Base-by-base conservation (phyloP, 2,797 vertebrate species). In the Orestias chungarensis region DNA sequence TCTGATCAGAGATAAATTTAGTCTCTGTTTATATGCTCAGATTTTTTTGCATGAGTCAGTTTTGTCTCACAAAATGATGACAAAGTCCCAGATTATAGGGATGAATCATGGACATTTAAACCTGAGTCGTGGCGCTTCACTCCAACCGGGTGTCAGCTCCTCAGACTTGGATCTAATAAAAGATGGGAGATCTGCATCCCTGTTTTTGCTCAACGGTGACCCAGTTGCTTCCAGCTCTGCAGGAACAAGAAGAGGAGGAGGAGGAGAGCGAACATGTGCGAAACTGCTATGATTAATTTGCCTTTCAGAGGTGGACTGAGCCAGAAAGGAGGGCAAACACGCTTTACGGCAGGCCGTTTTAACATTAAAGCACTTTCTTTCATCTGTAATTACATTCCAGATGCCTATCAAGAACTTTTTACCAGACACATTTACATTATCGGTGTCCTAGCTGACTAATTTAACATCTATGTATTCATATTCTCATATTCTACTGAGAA, bases 251-350 rank as follows among this genome's bases (percentile, higher is more conserved):
- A 74, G 66, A 12, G 50, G 85, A 85, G 87, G 81, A 88, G 86
- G 59, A 59, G 72, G 73, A 87, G 80, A 77, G 76, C n/a, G 29
- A 87, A 68, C 74, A 83, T 85, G 82, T 87, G 86, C 82, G 89
- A 86, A 82, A 84, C 71, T 67, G 78, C 68, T 78, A 77, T 89
- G 88, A 91, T 90, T 88, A 87, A 91, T 90, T 78, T 85, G 77
- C 79, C 86, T 84, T n/a, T 87, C 80, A 86, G 82, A 86, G 77
- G 68, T 68, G 68, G 68, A 79, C 73, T 18, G 68, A 78, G 79
- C 23, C 20, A 65, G 73, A 78, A 75, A 61, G 79, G 15, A 71
- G 85, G 83, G 73, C 81, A 75, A 14, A 33, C 75, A 11, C 49
- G n/a, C n/a, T n/a, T n/a, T n/a, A n/a, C n/a, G n/a, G n/a, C n/a